These are phyloP conservation scores for Drosophila trichaetosa DNA, from an alignment of 2,888 invertebrate genomes.

Conservation along the genomic window DNA sequence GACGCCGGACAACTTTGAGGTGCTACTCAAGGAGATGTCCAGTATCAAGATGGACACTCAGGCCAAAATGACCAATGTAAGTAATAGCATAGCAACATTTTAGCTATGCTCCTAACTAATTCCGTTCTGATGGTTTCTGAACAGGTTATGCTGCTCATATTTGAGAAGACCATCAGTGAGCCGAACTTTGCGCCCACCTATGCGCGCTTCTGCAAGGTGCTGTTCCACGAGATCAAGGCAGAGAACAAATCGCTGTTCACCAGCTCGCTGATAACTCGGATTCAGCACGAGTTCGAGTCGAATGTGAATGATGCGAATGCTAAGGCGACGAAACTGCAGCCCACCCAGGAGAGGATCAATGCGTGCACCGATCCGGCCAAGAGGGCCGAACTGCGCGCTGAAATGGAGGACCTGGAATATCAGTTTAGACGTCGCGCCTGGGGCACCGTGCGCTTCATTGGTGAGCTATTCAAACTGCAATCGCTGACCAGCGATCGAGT, in stretches of 20 bases:
- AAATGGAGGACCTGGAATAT: slow-evolving; percentile 82
- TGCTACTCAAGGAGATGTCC: slow-evolving; percentile 81
- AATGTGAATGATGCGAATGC: slow-evolving; percentile 84
- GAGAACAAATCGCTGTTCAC: slow-evolving; percentile 78
- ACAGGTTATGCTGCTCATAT: slow-evolving; percentile 83
- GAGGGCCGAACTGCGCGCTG: slow-evolving; percentile 79
- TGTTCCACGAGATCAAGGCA: slow-evolving; percentile 81
- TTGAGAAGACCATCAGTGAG: slow-evolving; percentile 84
- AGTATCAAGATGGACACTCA: slow-evolving; percentile 78
- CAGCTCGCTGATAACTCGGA: slow-evolving; percentile 74
- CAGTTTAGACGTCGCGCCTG: slow-evolving; percentile 83
- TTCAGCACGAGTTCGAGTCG: slow-evolving; percentile 82
- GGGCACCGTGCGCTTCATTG: slow-evolving; percentile 84
- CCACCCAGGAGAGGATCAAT: slow-evolving; percentile 75
- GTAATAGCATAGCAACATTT: neutral
- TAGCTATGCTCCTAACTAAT: neutral
- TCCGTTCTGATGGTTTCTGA: neutral
- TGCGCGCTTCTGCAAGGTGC: slow-evolving; percentile 83
- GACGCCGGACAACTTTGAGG: slow-evolving; percentile 83
- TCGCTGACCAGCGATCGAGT: slow-evolving; percentile 79
- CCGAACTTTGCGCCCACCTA: slow-evolving; percentile 84
- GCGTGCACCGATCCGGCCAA: slow-evolving; percentile 71
- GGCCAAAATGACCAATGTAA: slow-evolving; percentile 81
- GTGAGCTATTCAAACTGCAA: slow-evolving; percentile 82
- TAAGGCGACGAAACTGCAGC: slow-evolving; percentile 80